These are phyloP conservation scores for Zosterops hypoxanthus DNA, from an alignment of 2,113 vertebrate genomes.

Conservation along the genomic window DNA sequence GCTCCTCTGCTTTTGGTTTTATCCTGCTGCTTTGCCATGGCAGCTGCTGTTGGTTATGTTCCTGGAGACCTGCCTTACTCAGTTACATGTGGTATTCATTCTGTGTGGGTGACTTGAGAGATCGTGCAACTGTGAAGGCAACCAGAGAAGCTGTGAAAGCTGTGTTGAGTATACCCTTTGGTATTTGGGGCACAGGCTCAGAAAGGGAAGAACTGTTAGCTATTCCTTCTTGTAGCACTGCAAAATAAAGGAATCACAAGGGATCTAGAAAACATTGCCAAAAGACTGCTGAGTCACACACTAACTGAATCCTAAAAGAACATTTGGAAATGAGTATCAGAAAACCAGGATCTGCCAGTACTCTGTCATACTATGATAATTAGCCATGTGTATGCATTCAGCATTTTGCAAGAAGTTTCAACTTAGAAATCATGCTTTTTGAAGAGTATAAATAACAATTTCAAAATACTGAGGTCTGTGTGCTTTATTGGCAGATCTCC, in stretches of 20 bases:
- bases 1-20: background rate
- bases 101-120: background rate
- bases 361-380: background rate
- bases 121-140: background rate
- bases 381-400: background rate
- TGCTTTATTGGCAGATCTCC: conserved; percentile 83
- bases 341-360: background rate
- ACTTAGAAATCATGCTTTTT: background rate
- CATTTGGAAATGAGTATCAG: conserved; percentile 40
- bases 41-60: conserved; percentile 6
- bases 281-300: conserved; percentile 51
- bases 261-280: conserved; percentile 32
- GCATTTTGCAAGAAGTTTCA: background rate
- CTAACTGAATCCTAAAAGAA: background rate
- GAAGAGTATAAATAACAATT: background rate
- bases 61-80: background rate
- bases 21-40: background rate
- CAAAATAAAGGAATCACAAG: conserved; percentile 5
- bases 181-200: background rate
- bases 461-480: background rate
- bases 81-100: background rate
- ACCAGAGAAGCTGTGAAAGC: background rate
- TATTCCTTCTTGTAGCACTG: background rate
- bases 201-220: background rate
- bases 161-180: background rate